Conservation (phyloP, 2,113 vertebrate species). For the Penelope pileata region DNA sequence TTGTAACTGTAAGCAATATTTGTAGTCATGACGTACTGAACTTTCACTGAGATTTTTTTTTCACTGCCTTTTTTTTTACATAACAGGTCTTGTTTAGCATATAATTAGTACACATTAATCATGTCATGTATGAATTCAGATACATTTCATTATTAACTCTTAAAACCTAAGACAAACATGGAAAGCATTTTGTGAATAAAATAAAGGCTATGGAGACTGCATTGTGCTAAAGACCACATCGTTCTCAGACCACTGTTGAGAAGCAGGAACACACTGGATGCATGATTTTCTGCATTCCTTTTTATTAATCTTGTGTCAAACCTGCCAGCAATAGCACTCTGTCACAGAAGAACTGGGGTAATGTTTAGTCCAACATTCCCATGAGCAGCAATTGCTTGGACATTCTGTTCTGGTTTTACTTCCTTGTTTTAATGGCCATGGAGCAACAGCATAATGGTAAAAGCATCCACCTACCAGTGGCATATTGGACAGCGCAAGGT, state of each 20-base stretch:
- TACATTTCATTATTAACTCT: too few relatives aligned
- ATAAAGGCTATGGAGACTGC: too few relatives aligned
- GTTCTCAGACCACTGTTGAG: neutral
- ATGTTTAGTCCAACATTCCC: neutral
- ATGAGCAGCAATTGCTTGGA: fast-evolving
- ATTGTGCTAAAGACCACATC: too few relatives aligned
- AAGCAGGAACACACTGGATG: neutral
- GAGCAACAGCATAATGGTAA: neutral
- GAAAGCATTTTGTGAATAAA: neutral
- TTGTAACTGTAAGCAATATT: neutral
- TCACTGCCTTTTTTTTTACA: too few relatives aligned
- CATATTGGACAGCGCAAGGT: constrained; percentile 90
- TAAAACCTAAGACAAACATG: neutral
- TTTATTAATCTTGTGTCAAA: neutral
- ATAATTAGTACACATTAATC: neutral
- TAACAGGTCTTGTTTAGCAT: neutral
- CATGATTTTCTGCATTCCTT: neutral
- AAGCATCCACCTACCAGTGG: constrained; percentile 79
- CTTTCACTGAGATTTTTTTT: neutral
- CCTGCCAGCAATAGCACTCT: neutral
- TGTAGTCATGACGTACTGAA: neutral
- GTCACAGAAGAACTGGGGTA: fast-evolving
- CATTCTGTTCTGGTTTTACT: neutral
- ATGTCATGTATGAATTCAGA: neutral
- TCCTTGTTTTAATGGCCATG: neutral